Evolutionary conservation across 2,888 invertebrate species (phyloP).

Genomic region (Epistrophe eligans): DNA sequence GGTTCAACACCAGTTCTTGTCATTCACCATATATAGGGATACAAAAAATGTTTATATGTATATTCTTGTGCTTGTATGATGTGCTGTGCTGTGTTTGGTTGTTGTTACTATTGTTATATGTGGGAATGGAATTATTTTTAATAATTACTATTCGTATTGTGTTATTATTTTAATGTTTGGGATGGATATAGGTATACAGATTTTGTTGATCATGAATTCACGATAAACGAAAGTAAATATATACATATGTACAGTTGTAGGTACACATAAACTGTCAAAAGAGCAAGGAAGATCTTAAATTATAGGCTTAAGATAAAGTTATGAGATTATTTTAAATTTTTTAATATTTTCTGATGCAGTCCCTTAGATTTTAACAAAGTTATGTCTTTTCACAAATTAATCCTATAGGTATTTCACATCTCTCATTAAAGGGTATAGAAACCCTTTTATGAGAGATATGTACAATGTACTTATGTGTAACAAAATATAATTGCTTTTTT

Average conservation of each 20-base stretch:
- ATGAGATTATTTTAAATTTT: no score
- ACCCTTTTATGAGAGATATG: no score
- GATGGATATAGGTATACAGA: not conserved
- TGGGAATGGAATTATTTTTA: slow-evolving; percentile 53
- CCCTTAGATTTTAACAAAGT: no score
- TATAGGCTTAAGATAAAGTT: not conserved
- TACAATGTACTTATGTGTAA: no score
- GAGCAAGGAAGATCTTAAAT: not conserved
- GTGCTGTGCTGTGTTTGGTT: slow-evolving; percentile 29
- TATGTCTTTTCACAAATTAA: no score
- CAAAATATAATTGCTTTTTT: no score
- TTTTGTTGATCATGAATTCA: not conserved
- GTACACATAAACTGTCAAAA: not conserved
- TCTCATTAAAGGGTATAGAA: no score
- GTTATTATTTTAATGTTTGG: not conserved
- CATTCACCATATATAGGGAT: slow-evolving; percentile 18
- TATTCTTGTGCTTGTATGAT: slow-evolving; percentile 34
- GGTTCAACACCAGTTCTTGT: slow-evolving; percentile 71
- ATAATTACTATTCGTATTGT: slow-evolving; percentile 23
- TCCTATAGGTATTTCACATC: no score
- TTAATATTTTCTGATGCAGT: no score
- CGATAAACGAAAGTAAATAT: not conserved
- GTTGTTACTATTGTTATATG: slow-evolving; percentile 46
- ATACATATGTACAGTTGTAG: not conserved
- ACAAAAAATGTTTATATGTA: not conserved